phyloP scores from a whole-genome alignment of 2,797 vertebrate genomes.

The Acipenser transmontanus region DNA sequence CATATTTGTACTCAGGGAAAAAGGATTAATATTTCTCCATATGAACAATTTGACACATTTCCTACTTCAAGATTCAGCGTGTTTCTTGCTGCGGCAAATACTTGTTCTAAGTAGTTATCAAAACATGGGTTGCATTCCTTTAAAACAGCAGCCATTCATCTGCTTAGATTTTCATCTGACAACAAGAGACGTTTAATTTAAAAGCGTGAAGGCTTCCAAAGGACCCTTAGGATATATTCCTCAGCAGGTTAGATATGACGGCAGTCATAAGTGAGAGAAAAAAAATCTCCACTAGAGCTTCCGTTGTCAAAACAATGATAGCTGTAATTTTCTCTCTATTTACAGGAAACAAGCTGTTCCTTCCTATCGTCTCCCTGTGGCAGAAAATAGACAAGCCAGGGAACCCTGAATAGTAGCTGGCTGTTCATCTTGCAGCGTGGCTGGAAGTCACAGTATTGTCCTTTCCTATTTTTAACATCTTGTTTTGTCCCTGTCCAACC shows the following conservation, averaged over 20 bases:
- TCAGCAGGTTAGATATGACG: constrained; percentile 24
- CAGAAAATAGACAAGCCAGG: constrained; percentile 51
- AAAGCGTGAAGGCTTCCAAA: constrained; percentile 21
- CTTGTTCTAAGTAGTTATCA: constrained; percentile 25
- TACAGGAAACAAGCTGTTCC: constrained; percentile 59
- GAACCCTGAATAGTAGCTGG: constrained; percentile 39
- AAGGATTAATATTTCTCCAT: neutral
- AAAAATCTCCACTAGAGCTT: constrained; percentile 36
- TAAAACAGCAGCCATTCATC: constrained; percentile 15
- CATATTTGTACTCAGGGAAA: neutral
- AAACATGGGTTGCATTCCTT: constrained; percentile 26
- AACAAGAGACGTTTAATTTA: constrained; percentile 16
- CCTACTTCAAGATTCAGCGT: constrained; percentile 22
- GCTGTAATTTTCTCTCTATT: constrained; percentile 57
- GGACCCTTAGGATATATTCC: constrained; percentile 26
- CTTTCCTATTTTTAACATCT: constrained; percentile 52
- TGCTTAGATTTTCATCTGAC: constrained; percentile 15
- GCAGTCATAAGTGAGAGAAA: constrained; percentile 41
- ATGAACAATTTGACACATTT: neutral
- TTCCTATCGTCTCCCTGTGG: constrained; percentile 50
- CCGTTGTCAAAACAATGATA: constrained; percentile 61
- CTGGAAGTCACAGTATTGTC: constrained; percentile 18
- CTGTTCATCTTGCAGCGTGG: constrained; percentile 19
- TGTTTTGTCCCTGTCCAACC: constrained; percentile 31
- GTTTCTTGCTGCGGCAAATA: neutral